Conservation (phyloP, 1,140 invertebrate species). For the Epicauta chinensis region DNA sequence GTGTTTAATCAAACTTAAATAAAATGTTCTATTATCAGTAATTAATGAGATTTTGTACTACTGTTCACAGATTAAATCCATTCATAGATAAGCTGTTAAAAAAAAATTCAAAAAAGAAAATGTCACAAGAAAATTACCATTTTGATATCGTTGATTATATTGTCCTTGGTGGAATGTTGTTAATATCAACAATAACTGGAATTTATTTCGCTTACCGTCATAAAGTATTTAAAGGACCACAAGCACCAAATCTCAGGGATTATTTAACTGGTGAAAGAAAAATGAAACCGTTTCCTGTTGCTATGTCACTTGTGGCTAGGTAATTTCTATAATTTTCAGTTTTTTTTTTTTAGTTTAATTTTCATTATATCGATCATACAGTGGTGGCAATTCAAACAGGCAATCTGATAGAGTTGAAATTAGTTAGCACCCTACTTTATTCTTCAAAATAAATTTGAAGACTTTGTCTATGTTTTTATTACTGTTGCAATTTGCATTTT, state of each 20-base stretch:
- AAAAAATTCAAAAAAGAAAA: neutral
- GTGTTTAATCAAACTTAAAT: no score
- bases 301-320: slow-evolving; percentile 78
- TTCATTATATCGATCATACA: no score
- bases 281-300: slow-evolving; percentile 69
- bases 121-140: slow-evolving; percentile 27
- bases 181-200: slow-evolving; percentile 60
- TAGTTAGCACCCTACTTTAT: no score
- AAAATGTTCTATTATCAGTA: no score
- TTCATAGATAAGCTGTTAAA: no score
- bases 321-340: slow-evolving; percentile 42
- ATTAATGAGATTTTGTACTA: no score
- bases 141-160: slow-evolving; percentile 52
- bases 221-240: slow-evolving; percentile 40
- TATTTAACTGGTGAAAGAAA: slow-evolving; percentile 67
- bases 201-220: slow-evolving; percentile 62
- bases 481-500: no score
- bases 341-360: no score
- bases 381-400: no score
- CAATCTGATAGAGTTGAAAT: no score
- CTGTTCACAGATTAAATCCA: neutral
- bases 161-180: slow-evolving; percentile 56
- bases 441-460: no score
- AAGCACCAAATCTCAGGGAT: slow-evolving; percentile 52
- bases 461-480: no score